These are phyloP conservation scores for Ciconia maguari DNA, from an alignment of 2,113 vertebrate species.

Conservation along the genomic window DNA sequence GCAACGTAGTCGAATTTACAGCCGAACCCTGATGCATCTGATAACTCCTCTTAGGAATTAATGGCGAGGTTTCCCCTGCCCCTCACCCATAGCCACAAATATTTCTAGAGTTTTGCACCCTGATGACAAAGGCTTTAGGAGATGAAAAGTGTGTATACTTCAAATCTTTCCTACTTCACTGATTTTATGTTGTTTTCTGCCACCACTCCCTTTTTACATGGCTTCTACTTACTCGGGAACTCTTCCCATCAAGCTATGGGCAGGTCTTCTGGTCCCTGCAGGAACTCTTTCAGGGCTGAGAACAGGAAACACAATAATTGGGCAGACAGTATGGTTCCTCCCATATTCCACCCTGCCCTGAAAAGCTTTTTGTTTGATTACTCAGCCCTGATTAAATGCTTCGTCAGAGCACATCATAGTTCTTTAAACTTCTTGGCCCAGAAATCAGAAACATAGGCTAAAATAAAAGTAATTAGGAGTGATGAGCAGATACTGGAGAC, in stretches of 20 bases:
- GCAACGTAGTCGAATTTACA: conserved; percentile 75
- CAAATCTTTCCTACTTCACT: conserved; percentile 20
- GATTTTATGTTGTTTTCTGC: conserved; percentile 7
- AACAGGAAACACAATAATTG: conserved; percentile 56
- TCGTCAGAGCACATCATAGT: conserved; percentile 44
- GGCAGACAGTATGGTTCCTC: conserved; percentile 64
- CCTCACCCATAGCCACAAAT: conserved; percentile 51
- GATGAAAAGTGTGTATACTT: not conserved
- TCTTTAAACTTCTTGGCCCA: conserved; percentile 58
- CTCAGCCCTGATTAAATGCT: conserved; percentile 63
- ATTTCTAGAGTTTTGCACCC: conserved; percentile 51
- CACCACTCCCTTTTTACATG: conserved; percentile 7
- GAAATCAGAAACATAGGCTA: conserved; percentile 53
- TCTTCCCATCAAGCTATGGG: conserved; percentile 25
- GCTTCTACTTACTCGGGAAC: not conserved
- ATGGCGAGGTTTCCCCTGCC: conserved; percentile 48
- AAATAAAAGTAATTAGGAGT: conserved; percentile 67
- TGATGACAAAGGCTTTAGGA: conserved; percentile 12
- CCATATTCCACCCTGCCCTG: conserved; percentile 55
- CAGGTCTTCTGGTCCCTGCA: conserved; percentile 41
- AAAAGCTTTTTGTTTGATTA: conserved; percentile 69
- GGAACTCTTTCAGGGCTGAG: conserved; percentile 35
- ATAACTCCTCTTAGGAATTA: conserved; percentile 64
- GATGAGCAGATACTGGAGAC: conserved; percentile 49
- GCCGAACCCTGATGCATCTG: conserved; percentile 69